Conservation (phyloP, 2,797 vertebrate genomes). For the Eulemur mongoz region DNA sequence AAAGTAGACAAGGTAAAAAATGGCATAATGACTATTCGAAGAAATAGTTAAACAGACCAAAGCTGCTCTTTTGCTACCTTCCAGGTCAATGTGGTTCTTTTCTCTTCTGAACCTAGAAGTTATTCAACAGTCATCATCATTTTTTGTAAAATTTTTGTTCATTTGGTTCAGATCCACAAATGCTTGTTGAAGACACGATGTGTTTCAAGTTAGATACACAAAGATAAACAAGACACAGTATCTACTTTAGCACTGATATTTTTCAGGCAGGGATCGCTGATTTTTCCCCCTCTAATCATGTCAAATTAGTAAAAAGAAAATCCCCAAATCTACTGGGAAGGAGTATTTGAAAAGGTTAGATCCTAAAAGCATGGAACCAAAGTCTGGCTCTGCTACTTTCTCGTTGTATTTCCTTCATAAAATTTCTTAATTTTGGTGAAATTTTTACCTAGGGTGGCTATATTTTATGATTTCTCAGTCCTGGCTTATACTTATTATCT, state of each 20-base stretch:
- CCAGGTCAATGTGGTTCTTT: not conserved
- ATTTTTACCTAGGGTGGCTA: not conserved
- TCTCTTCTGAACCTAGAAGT: not conserved
- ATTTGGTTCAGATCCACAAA: not conserved
- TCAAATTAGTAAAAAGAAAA: not conserved
- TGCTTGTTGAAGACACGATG: not conserved
- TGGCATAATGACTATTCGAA: not conserved
- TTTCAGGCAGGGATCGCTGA: not conserved
- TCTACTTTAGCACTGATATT: not conserved
- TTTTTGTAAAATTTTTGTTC: not conserved
- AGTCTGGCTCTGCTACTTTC: not conserved
- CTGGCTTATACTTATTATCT: not conserved
- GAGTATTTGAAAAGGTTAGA: not conserved
- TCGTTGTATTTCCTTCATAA: not conserved
- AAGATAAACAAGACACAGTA: not conserved
- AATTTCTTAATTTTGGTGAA: conserved; percentile 3
- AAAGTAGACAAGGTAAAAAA: not conserved
- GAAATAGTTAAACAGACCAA: not conserved
- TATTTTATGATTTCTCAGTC: not conserved
- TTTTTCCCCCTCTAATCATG: not conserved
- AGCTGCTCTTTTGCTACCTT: not conserved
- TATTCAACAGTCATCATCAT: not conserved
- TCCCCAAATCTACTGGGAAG: not conserved
- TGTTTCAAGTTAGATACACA: not conserved
- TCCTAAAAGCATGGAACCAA: not conserved